These are phyloP conservation scores for Melanotaenia pygmaea DNA, from an alignment of 2,797 vertebrate genomes.

Conservation along the genomic window DNA sequence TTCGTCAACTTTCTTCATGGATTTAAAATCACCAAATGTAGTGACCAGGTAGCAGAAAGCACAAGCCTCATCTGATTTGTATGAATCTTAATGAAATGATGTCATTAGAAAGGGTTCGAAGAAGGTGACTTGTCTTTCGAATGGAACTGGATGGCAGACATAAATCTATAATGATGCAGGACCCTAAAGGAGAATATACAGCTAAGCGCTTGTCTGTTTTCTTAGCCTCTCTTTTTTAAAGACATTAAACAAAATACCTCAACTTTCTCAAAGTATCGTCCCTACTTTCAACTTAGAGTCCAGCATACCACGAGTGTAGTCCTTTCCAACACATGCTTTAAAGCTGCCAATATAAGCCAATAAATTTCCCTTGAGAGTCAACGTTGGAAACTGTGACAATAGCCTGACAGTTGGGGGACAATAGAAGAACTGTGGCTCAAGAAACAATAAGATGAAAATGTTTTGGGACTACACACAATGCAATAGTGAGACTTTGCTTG, in stretches of 20 bases:
- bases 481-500: constrained; percentile 34
- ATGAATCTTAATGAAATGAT: constrained; percentile 35
- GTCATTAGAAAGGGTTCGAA: constrained; percentile 44
- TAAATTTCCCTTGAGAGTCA: constrained; percentile 62
- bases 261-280: constrained; percentile 28
- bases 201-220: constrained; percentile 5
- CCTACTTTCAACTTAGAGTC: constrained; percentile 51
- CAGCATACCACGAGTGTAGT: constrained; percentile 39
- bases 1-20: constrained; percentile 45
- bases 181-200: constrained; percentile 23
- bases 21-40: constrained; percentile 47
- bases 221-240: constrained; percentile 9
- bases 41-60: constrained; percentile 32
- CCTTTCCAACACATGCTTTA: constrained; percentile 61
- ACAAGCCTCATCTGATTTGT: constrained; percentile 24
- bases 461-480: constrained; percentile 45
- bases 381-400: constrained; percentile 64
- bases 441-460: constrained; percentile 57
- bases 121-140: constrained; percentile 20
- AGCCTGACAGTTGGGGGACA: constrained; percentile 53
- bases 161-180: neutral
- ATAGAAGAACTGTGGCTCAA: constrained; percentile 51
- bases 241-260: constrained; percentile 50
- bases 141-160: constrained; percentile 22
- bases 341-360: constrained; percentile 59